Conservation (phyloP, 2,888 invertebrate species). For the Syrphus vitripennis region DNA sequence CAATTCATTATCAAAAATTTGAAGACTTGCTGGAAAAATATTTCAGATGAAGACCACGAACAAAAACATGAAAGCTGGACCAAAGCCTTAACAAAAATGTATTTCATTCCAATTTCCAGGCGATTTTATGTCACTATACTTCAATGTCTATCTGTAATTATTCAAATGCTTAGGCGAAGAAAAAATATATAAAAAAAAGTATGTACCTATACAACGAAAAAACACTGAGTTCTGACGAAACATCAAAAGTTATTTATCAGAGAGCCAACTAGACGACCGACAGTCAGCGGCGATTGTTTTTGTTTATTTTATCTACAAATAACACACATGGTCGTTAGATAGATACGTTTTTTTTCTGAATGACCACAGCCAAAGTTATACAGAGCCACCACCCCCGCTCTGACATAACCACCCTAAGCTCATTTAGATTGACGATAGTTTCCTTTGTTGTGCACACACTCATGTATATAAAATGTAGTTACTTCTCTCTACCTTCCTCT, state of each 20-base stretch:
- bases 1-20: too few relatives aligned
- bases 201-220: neutral
- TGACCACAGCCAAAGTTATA: conserved; percentile 30
- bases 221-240: conserved; percentile 50
- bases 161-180: conserved; percentile 39
- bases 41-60: too few relatives aligned
- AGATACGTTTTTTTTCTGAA: conserved; percentile 31
- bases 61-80: too few relatives aligned
- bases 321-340: neutral
- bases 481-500: neutral
- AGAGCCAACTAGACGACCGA: conserved; percentile 67
- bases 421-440: conserved; percentile 53
- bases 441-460: conserved; percentile 48
- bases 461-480: neutral
- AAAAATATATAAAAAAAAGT: neutral
- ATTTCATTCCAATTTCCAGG: neutral
- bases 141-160: conserved; percentile 37
- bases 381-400: conserved; percentile 28
- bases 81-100: neutral
- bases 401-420: conserved; percentile 24
- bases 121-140: neutral
- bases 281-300: conserved; percentile 13
- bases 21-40: too few relatives aligned
- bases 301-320: conserved; percentile 13
- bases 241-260: conserved; percentile 65